Conservation (phyloP, 2,888 invertebrate species). For the Dysmachus trigonus region DNA sequence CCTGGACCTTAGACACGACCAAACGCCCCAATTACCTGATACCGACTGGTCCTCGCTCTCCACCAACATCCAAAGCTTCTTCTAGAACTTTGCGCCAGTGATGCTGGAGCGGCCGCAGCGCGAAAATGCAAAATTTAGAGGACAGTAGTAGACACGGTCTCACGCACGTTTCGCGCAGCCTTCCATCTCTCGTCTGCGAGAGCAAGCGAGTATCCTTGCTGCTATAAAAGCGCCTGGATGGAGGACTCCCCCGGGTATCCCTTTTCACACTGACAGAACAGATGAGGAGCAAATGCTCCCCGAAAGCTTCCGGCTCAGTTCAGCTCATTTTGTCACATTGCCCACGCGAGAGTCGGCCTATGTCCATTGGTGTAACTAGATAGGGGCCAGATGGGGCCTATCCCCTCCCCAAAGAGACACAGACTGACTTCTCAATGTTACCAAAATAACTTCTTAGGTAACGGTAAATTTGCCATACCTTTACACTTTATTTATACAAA, state of each 20-base stretch:
- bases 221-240: not conserved
- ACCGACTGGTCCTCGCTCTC: slow-evolving; percentile 37
- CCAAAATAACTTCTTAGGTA: not conserved
- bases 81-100: slow-evolving; percentile 20
- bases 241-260: not conserved
- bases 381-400: not conserved
- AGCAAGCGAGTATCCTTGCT: not conserved
- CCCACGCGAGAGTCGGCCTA: not conserved
- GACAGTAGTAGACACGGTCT: not conserved
- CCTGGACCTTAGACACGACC: not conserved
- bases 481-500: not conserved
- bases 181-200: not conserved
- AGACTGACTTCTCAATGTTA: not conserved
- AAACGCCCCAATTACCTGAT: slow-evolving; percentile 35
- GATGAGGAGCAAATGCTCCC: slow-evolving; percentile 31
- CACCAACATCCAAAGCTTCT: slow-evolving; percentile 32
- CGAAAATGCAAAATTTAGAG: not conserved
- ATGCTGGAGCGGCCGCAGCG: slow-evolving; percentile 27
- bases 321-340: not conserved
- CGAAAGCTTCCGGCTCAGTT: slow-evolving; percentile 3
- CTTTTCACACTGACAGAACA: not conserved
- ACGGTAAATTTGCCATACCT: not conserved
- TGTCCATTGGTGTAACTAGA: not conserved
- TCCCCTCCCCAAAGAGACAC: not conserved
- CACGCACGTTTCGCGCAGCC: slow-evolving; percentile 31